These are phyloP conservation scores for Phoeniculus purpureus DNA, from an alignment of 2,797 vertebrate genomes.

Conservation along the genomic window DNA sequence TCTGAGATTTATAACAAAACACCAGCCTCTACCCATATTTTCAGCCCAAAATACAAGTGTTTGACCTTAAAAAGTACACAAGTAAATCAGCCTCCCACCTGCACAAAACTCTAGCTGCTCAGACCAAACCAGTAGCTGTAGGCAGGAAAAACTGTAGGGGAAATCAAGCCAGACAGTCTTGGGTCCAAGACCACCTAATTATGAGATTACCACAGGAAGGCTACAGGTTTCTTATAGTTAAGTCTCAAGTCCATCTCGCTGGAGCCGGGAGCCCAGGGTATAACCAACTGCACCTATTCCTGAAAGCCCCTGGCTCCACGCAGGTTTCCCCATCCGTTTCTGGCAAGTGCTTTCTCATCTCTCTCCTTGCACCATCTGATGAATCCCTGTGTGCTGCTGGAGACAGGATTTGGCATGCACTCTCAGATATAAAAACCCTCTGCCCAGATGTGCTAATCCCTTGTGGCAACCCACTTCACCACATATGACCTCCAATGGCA, in stretches of 20 bases:
- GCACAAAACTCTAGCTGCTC: background rate
- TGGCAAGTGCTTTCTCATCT: background rate
- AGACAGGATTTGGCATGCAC: constrained; percentile 22
- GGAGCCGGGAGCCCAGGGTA: rapidly evolving
- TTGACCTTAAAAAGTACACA: background rate
- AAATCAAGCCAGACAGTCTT: background rate
- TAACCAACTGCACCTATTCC: background rate
- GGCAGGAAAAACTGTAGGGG: background rate
- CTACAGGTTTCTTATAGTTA: background rate
- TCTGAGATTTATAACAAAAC: background rate
- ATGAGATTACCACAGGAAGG: background rate
- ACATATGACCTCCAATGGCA: constrained; percentile 46
- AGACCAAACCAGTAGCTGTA: background rate
- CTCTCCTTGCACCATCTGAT: background rate
- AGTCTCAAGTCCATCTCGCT: background rate
- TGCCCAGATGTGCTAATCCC: constrained; percentile 66
- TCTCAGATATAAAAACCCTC: constrained; percentile 18
- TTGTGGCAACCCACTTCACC: constrained; percentile 51
- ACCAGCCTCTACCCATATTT: background rate
- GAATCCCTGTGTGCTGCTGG: background rate
- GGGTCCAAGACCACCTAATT: background rate
- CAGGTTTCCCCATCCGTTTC: background rate
- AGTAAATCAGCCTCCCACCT: background rate
- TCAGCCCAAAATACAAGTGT: background rate
- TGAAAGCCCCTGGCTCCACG: background rate